Percentiles rank a stretch among this genome's conserved stretches.
Conservation (phyloP, 2,888 invertebrate species). For the Yponomeuta malinellus region DNA sequence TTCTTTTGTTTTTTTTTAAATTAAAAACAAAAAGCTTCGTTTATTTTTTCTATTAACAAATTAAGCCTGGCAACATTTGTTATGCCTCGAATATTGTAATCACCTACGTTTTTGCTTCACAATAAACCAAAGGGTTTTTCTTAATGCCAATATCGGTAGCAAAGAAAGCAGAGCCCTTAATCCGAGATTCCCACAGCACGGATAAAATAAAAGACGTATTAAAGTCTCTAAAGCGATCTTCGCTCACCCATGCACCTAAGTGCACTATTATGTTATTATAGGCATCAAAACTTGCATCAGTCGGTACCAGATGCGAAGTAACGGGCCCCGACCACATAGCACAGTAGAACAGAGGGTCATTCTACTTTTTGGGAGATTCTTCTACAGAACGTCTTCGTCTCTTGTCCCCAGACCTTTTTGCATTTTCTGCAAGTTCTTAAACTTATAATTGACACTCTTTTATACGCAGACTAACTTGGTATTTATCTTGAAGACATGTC, state of each 20-base stretch:
- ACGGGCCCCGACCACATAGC: conserved; percentile 39
- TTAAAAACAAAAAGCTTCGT: neutral
- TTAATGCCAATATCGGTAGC: too few relatives aligned
- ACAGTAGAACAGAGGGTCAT: neutral
- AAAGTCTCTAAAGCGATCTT: conserved; percentile 26
- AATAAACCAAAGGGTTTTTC: too few relatives aligned
- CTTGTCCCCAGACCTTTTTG: too few relatives aligned
- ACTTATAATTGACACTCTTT: too few relatives aligned
- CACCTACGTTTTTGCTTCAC: too few relatives aligned
- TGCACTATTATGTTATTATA: conserved; percentile 69
- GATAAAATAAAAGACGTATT: conserved; percentile 12
- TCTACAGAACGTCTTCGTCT: too few relatives aligned
- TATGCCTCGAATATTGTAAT: too few relatives aligned
- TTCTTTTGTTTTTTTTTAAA: neutral
- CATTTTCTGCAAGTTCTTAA: too few relatives aligned
- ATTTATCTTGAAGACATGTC: too few relatives aligned
- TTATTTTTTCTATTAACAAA: neutral
- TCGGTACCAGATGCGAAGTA: conserved; percentile 48
- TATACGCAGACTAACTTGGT: too few relatives aligned
- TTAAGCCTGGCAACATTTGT: too few relatives aligned
- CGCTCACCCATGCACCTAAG: conserved; percentile 38
- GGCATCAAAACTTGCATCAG: conserved; percentile 68
- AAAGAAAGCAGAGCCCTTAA: neutral
- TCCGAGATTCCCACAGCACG: conserved; percentile 13
- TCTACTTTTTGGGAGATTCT: too few relatives aligned